A percentile compares a stretch with the other conserved stretches of the same genome.
Conservation (phyloP, 92 coral and sea anemone genomes). For the Pocillopora grandis region DNA sequence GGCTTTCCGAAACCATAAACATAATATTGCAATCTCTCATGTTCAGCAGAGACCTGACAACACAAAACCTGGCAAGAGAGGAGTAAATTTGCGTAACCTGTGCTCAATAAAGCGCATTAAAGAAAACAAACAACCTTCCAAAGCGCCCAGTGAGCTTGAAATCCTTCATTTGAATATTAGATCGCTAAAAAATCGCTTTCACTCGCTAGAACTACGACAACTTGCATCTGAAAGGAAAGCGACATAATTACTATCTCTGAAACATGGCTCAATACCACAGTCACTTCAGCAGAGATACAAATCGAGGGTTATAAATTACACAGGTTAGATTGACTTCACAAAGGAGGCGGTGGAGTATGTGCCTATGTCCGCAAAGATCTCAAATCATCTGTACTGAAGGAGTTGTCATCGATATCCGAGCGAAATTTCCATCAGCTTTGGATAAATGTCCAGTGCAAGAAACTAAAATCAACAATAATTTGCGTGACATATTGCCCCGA, state of each 20-base stretch:
- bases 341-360: constrained; percentile 63
- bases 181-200: constrained; percentile 42
- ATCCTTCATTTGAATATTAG: constrained; percentile 39
- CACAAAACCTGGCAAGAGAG: constrained; percentile 30
- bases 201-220: constrained; percentile 46
- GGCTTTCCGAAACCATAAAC: constrained; percentile 36
- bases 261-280: constrained; percentile 54
- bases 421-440: too few relatives aligned
- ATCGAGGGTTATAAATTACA: constrained; percentile 59
- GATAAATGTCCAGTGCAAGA: too few relatives aligned
- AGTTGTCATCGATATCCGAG: too few relatives aligned
- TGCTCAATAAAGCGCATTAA: constrained; percentile 38
- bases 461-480: too few relatives aligned
- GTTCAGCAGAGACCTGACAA: constrained; percentile 32
- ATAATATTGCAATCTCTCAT: constrained; percentile 30
- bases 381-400: too few relatives aligned
- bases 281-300: constrained; percentile 34
- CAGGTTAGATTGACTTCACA: constrained; percentile 58
- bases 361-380: constrained; percentile 63
- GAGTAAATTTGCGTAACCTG: constrained; percentile 39
- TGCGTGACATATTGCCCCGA: too few relatives aligned
- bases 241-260: constrained; percentile 59
- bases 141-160: constrained; percentile 42
- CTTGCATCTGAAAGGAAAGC: constrained; percentile 29
- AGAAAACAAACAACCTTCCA: too few relatives aligned